Evolutionary conservation across 2,113 vertebrate genomes (phyloP), one percentile per base, ranked within the genome.

Genomic region (Reinhardtius hippoglossoides): DNA sequence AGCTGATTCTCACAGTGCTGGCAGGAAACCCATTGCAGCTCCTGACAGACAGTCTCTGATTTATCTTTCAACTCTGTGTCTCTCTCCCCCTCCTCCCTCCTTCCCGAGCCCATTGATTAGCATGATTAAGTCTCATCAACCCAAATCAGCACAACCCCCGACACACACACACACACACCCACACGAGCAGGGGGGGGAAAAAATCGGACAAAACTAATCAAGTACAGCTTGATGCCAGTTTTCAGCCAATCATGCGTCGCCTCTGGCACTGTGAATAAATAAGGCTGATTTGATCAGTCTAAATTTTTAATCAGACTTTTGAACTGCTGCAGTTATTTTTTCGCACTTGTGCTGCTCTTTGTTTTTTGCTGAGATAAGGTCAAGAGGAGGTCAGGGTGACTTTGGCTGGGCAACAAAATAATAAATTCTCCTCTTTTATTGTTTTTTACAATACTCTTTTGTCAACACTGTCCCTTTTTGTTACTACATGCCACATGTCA

Each of bases 51-150:
- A 9, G 1, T 16, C 31, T 66, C 54, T 71, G 26, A 46, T 62
- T 57, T 67, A 15, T 79, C 46, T 67, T 60, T 65, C 42, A 27
- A 31, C 66, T 20, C n/a, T 61, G 24, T 63, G 9, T 31, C 56
- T 35, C 42, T 20, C 20, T 15, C 44, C 26, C 24, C 9, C 27
- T n/a, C 67, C n/a, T 14, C 58, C 15, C 23, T 2, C 10, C 64
- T 52, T 56, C 65, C 55, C 3, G 4, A 74, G 74, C 60, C 23
- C 78, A 90, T 87, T 89, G 87, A 92, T 88, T 84, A 87, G 58
- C 74, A 61, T 88, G 81, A 92, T 89, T 88, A 89, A 87, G 79
- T 74, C 84, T 89, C 84, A 92, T 92, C 86, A 89, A 76, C 74
- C 78, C 80, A 87, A 91, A 88, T 89, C 86, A 81, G 37, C 61